These are phyloP conservation scores for Pammene aurita DNA, from an alignment of 2,888 invertebrate species.

Conservation along the genomic window DNA sequence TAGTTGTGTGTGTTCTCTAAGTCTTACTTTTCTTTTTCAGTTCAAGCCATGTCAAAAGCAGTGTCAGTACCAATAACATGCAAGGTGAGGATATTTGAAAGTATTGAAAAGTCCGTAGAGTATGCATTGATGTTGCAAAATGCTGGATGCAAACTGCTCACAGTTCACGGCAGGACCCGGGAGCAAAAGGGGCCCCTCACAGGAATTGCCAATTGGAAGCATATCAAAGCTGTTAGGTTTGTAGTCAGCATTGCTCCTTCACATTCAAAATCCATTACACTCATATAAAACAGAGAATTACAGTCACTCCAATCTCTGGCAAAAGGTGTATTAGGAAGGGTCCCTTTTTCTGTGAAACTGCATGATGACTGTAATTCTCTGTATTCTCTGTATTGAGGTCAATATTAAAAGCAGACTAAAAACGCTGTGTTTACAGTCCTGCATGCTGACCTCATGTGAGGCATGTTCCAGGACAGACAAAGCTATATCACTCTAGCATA, in stretches of 20 bases:
- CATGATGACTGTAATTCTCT: background rate
- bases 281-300: no score
- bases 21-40: slow-evolving; percentile 70
- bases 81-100: slow-evolving; percentile 96
- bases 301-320: no score
- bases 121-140: slow-evolving; percentile 97
- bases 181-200: slow-evolving; percentile 98
- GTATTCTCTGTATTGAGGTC: background rate
- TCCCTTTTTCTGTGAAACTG: no score
- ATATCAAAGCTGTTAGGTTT: slow-evolving; percentile 95
- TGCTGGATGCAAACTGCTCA: slow-evolving; percentile 95
- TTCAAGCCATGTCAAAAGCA: slow-evolving; percentile 86
- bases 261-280: background rate
- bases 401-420: no score
- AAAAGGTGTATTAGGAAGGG: no score
- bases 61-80: slow-evolving; percentile 96
- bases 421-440: no score
- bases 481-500: no score
- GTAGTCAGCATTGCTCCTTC: slow-evolving; percentile 42
- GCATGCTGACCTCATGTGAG: no score
- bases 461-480: no score
- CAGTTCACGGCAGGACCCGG: slow-evolving; percentile 97
- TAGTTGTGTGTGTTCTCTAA: background rate
- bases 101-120: slow-evolving; percentile 91
- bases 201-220: slow-evolving; percentile 96